Evolutionary conservation across 2,888 invertebrate genomes (phyloP), one percentile per base, ranked within the genome.

Genomic region (Diploptera punctata): DNA sequence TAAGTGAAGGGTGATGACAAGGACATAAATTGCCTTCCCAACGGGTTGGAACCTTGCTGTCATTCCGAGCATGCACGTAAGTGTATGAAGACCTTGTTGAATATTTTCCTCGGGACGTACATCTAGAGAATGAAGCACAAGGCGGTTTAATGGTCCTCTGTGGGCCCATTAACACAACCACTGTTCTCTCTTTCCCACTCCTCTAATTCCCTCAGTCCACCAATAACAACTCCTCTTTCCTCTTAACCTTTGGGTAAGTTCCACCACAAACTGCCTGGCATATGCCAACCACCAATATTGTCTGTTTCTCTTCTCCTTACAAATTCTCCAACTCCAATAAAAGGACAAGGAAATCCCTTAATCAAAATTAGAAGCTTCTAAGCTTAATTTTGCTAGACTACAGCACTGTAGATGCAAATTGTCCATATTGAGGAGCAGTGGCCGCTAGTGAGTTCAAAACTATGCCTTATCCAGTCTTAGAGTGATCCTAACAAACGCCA

Each of bases 161-260:
- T 19, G 52, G 52, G 21, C 52, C 52, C 52, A 52, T 52, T 52
- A 52, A 52, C 52, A 52, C 52, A 52, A 52, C 52, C 52, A 19
- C 52, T 3, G 52, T 21, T 52, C 52, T 9, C 19, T 47, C n/a
- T 47, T 52, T 52, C 52, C 21, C 21, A 52, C n/a, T 10, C 21
- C 52, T 21, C 19, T 52, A 52, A 52, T 52, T 19, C 52, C 21
- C 21, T 21, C 52, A 21, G 3, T 52, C 52, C 52, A 47, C n/a
- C 47, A 3, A 3, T 9, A 18, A 21, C 18, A 3, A 18, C 18
- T 4, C 18, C 21, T n/a, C n/a, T n/a, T 21, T 52, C 52, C 52
- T 21, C 10, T 52, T 52, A 52, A 52, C 52, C 18, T 21, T 10
- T 18, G 18, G 52, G 52, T 52, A 4, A 21, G 18, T 52, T 5